Conservation (phyloP, 2,888 invertebrate species). For the Formica aserva region DNA sequence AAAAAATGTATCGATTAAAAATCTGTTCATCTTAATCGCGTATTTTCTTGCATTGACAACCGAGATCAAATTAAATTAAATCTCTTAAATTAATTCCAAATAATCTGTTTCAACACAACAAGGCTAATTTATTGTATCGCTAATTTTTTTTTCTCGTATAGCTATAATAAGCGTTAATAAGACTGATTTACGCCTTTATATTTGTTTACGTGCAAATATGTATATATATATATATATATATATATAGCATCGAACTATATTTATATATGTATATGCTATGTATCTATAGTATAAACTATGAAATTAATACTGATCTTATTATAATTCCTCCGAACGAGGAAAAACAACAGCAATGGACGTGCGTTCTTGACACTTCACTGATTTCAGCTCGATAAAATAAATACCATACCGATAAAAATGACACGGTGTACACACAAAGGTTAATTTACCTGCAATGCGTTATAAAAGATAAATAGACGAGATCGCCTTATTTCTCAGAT, state of each 20-base stretch:
- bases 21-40: not conserved
- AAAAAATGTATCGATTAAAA: not conserved
- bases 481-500: not conserved
- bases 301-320: slow-evolving; percentile 51
- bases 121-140: not conserved
- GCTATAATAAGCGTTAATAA: not conserved
- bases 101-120: not conserved
- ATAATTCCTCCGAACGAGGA: slow-evolving; percentile 16
- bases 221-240: too few species aligned
- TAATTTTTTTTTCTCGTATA: not conserved
- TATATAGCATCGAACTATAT: slow-evolving; percentile 21
- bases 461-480: slow-evolving; percentile 1
- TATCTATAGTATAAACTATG: slow-evolving; percentile 47
- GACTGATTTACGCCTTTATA: not conserved
- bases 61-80: not conserved
- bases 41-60: not conserved
- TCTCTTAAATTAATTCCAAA: not conserved
- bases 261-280: slow-evolving; percentile 9
- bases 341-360: slow-evolving; percentile 47
- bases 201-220: not conserved
- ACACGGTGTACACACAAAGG: not conserved
- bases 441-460: slow-evolving; percentile 44
- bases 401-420: slow-evolving; percentile 37
- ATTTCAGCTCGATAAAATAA: slow-evolving; percentile 59
- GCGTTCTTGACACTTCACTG: slow-evolving; percentile 45